Conservation (phyloP, 2,888 invertebrate genomes). For the Frankliniella intonsa region DNA sequence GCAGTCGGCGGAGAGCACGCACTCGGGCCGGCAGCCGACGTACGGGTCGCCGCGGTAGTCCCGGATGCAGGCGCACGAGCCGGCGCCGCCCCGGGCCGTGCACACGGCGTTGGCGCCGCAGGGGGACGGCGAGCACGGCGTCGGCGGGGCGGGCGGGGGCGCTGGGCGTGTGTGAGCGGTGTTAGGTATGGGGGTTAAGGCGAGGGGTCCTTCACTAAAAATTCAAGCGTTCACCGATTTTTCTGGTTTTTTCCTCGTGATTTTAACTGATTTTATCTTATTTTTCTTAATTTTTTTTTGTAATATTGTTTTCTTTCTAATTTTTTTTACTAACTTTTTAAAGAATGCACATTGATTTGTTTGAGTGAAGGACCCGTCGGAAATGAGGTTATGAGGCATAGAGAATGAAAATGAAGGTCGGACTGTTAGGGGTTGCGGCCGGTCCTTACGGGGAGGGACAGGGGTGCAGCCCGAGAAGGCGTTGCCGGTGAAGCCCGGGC, state of each 20-base stretch:
- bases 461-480: constrained; percentile 52
- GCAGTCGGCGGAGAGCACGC: constrained; percentile 76
- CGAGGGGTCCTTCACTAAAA: neutral
- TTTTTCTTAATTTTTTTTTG: too few relatives aligned
- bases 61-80: constrained; percentile 47
- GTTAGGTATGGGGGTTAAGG: neutral
- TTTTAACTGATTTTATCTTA: too few relatives aligned
- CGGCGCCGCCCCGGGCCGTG: constrained; percentile 40
- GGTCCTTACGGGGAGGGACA: constrained; percentile 34
- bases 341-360: neutral
- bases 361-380: neutral
- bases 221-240: too few relatives aligned
- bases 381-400: too few relatives aligned
- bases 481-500: constrained; percentile 57
- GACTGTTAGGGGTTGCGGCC: too few relatives aligned
- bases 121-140: constrained; percentile 42
- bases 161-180: constrained; percentile 31
- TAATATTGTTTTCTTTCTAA: too few relatives aligned
- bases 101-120: constrained; percentile 46
- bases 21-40: constrained; percentile 76
- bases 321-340: too few relatives aligned
- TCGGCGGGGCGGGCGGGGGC: constrained; percentile 40
- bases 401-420: too few relatives aligned
- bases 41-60: constrained; percentile 52
- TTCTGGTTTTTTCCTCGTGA: too few relatives aligned